phyloP scores from a whole-genome alignment of 1,140 invertebrate species.

The Pseudomyrmex gracilis region DNA sequence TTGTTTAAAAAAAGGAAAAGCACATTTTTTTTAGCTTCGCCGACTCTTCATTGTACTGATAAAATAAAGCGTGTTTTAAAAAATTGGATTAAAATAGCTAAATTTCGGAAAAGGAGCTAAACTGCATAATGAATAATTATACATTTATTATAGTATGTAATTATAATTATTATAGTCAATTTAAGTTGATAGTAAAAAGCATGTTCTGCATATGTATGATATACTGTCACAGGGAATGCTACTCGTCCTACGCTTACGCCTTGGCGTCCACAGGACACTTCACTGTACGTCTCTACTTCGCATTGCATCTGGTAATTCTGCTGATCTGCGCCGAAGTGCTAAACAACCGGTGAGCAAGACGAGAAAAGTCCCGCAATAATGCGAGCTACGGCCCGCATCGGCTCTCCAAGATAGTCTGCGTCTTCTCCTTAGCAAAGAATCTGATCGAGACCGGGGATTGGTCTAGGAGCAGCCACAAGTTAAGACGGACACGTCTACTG shows the following conservation, averaged over 20 bases:
- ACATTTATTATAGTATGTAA: too few relatives aligned
- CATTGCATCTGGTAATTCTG: slow-evolving; percentile 65
- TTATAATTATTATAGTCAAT: too few relatives aligned
- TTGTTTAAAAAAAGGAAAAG: too few relatives aligned
- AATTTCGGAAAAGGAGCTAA: too few relatives aligned
- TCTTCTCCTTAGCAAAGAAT: slow-evolving; percentile 12
- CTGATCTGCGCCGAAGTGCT: slow-evolving; percentile 63
- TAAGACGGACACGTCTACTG: slow-evolving; percentile 41
- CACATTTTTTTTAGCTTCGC: too few relatives aligned
- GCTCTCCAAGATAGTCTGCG: slow-evolving; percentile 11
- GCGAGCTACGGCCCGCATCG: slow-evolving; percentile 9
- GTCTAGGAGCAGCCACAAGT: slow-evolving; percentile 30
- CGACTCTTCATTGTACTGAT: too few relatives aligned
- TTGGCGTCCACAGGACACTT: slow-evolving; percentile 85
- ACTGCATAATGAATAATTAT: too few relatives aligned
- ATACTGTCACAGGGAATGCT: slow-evolving; percentile 85
- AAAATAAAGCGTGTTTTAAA: too few relatives aligned
- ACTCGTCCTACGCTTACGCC: slow-evolving; percentile 90
- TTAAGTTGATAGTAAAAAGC: background rate
- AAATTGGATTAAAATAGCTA: too few relatives aligned
- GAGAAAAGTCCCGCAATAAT: slow-evolving; percentile 4
- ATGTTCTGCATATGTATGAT: background rate
- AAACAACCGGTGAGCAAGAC: slow-evolving; percentile 67
- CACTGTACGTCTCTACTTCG: slow-evolving; percentile 62
- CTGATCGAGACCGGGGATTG: slow-evolving; percentile 28